Conservation (phyloP, 2,113 vertebrate genomes). For the Amphiprion percula region DNA sequence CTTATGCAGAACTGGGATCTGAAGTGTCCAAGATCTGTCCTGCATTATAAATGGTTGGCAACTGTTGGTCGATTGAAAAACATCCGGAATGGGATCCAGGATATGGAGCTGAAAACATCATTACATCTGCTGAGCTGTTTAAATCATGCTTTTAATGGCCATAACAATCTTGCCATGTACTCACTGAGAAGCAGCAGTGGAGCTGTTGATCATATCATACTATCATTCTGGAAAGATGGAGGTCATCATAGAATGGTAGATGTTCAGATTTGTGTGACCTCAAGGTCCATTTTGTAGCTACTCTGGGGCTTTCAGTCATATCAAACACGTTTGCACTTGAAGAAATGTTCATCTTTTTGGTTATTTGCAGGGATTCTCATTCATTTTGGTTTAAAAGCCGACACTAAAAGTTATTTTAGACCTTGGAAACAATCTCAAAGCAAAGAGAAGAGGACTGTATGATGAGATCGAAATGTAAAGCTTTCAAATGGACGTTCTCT, state of each 20-base stretch:
- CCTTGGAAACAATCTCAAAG: neutral
- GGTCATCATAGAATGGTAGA: neutral
- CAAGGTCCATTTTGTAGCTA: no score
- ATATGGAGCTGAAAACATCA: conserved; percentile 54
- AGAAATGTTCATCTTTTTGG: neutral
- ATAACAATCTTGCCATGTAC: neutral
- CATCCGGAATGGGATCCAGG: conserved; percentile 36
- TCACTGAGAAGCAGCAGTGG: neutral
- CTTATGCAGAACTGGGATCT: conserved; percentile 5
- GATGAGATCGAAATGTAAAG: neutral
- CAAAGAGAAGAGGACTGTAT: neutral
- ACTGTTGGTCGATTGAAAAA: conserved; percentile 43
- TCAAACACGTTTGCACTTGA: neutral
- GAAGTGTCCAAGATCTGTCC: conserved; percentile 27
- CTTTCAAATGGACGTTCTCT: neutral
- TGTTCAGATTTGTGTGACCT: neutral
- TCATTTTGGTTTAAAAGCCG: neutral
- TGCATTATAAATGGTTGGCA: conserved; percentile 46
- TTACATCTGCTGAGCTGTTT: conserved; percentile 51
- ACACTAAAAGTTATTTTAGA: neutral
- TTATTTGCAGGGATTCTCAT: neutral
- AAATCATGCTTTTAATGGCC: conserved; percentile 18
- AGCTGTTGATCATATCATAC: neutral
- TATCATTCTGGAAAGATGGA: neutral
- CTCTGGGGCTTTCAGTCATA: neutral